These are phyloP conservation scores for Acanthosoma haemorrhoidale DNA, from an alignment of 2,888 invertebrate species.

Conservation along the genomic window DNA sequence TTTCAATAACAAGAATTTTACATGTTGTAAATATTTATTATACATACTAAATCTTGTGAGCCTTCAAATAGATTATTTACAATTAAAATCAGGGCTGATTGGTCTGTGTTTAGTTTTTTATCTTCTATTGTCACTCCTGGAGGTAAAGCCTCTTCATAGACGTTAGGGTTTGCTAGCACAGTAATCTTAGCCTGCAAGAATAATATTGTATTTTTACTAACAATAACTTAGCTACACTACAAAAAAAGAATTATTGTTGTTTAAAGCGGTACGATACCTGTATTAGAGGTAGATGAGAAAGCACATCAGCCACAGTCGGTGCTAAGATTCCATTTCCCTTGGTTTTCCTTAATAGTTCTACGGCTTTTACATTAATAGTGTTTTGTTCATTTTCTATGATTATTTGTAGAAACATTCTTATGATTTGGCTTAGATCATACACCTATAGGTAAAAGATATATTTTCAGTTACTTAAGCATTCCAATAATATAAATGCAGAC, in stretches of 20 bases:
- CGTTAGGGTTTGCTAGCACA: constrained; percentile 48
- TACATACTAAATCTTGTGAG: neutral
- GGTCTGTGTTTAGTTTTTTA: constrained; percentile 54
- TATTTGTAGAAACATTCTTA: constrained; percentile 61
- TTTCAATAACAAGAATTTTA: neutral
- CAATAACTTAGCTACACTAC: too few species aligned
- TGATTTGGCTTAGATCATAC: constrained; percentile 46
- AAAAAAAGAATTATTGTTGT: too few species aligned
- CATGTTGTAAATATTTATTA: neutral
- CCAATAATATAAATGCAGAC: too few species aligned
- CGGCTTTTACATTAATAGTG: constrained; percentile 57
- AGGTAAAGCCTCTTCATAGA: constrained; percentile 60
- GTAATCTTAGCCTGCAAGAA: constrained; percentile 59
- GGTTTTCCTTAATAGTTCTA: constrained; percentile 52
- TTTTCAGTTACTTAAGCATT: too few species aligned
- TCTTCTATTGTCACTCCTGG: constrained; percentile 56
- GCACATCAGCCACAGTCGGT: constrained; percentile 53
- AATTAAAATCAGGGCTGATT: constrained; percentile 51
- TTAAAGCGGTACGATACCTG: constrained; percentile 40
- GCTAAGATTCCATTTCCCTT: constrained; percentile 53
- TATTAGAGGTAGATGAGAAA: constrained; percentile 55
- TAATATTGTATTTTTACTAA: neutral
- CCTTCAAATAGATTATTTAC: constrained; percentile 50
- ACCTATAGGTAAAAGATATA: too few species aligned
- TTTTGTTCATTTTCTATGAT: constrained; percentile 65